These are phyloP conservation scores for Saguinus midas DNA, from an alignment of 2,113 vertebrate species.

Conservation along the genomic window DNA sequence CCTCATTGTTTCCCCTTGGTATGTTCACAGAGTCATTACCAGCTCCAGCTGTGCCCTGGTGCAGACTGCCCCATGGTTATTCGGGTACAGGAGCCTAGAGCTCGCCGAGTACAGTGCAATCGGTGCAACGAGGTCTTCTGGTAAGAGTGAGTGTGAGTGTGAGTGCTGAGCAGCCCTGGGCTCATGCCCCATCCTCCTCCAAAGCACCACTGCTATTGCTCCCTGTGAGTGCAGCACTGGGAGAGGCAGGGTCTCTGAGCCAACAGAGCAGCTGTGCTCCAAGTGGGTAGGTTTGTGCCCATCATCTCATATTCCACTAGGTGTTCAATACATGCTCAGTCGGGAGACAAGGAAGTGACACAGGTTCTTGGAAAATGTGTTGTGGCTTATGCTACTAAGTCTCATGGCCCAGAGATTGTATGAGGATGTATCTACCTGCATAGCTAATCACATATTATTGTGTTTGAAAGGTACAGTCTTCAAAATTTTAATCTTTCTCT, in stretches of 20 bases:
- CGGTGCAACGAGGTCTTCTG: slow-evolving; percentile 99
- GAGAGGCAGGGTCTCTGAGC: neutral
- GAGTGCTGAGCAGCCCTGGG: neutral
- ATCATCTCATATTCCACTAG: neutral
- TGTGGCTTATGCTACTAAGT: neutral
- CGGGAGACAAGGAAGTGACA: neutral
- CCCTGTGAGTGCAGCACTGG: neutral
- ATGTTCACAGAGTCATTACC: slow-evolving; percentile 94
- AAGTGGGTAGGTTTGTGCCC: neutral
- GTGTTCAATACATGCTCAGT: neutral
- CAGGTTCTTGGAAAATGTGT: neutral
- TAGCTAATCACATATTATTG: neutral
- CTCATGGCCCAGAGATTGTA: neutral
- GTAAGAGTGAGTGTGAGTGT: slow-evolving; percentile 84
- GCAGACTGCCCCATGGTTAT: slow-evolving; percentile 99
- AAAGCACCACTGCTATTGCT: neutral
- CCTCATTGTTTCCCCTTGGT: slow-evolving; percentile 56
- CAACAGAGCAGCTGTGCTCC: neutral
- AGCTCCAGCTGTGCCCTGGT: slow-evolving; percentile 98
- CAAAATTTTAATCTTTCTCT: neutral
- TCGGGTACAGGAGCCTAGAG: slow-evolving; percentile 97
- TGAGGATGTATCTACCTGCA: neutral
- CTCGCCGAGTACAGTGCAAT: slow-evolving; percentile 97
- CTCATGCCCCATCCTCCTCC: neutral
- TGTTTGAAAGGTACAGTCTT: neutral